A percentile compares a stretch with the other conserved stretches of the same genome.
Conservation (phyloP, 2,113 vertebrate species). For the Platysternon megacephalum region DNA sequence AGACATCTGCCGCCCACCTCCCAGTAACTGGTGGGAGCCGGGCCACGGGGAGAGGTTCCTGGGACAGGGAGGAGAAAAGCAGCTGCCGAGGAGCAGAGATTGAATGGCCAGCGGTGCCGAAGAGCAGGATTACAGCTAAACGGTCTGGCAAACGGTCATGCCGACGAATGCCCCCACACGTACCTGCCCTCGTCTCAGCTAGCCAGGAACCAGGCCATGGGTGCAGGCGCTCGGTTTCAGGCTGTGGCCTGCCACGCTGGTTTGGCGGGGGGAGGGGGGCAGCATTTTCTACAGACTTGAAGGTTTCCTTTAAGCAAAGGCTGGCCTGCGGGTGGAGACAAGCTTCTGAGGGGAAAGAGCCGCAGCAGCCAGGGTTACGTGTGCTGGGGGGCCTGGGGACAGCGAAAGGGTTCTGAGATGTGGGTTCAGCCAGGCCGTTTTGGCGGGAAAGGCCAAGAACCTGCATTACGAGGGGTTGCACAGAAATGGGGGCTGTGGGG, state of each 20-base stretch:
- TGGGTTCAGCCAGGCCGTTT: no score
- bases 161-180: background rate
- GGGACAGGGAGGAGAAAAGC: background rate
- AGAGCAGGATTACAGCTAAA: background rate
- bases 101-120: rapidly evolving
- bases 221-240: background rate
- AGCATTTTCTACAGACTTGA: background rate
- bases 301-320: no score
- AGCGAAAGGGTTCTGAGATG: background rate
- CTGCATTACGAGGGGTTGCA: background rate
- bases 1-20: background rate
- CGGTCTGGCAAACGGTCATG: background rate
- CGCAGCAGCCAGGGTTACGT: no score
- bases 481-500: rapidly evolving
- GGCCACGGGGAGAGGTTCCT: rapidly evolving
- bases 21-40: background rate
- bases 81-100: background rate
- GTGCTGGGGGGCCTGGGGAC: no score
- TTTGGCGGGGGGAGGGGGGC: background rate
- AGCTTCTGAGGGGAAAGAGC: background rate
- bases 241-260: background rate
- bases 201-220: background rate
- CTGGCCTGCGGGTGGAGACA: no score
- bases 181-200: background rate
- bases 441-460: background rate